Conservation (phyloP, 2,113 vertebrate species). For the Setophaga kirtlandii region DNA sequence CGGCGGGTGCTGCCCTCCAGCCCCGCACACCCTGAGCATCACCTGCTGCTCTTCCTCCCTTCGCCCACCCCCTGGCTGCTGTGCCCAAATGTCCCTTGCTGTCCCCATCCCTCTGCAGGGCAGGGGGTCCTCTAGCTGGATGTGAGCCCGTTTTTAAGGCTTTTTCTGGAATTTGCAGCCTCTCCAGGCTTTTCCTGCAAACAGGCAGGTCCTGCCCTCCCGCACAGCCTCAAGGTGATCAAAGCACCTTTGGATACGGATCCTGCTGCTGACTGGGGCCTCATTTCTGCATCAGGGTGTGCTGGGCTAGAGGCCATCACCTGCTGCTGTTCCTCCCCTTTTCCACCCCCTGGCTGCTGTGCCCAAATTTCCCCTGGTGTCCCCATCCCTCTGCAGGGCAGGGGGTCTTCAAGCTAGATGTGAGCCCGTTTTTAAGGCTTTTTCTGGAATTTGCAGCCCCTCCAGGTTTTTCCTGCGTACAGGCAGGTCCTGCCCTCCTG, state of each 20-base stretch:
- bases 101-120: background rate
- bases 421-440: rapidly evolving
- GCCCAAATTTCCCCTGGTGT: background rate
- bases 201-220: background rate
- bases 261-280: slow-evolving; percentile 30
- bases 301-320: too few species aligned
- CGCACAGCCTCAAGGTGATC: background rate
- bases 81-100: background rate
- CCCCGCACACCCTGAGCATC: background rate
- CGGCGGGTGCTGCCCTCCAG: background rate
- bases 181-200: background rate
- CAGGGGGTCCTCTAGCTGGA: rapidly evolving
- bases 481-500: background rate
- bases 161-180: background rate
- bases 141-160: rapidly evolving
- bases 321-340: background rate
- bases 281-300: slow-evolving; percentile 31
- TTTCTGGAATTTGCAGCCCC: background rate
- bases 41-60: background rate
- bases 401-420: rapidly evolving
- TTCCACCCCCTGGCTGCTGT: rapidly evolving
- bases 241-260: background rate
- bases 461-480: background rate
- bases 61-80: rapidly evolving
- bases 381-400: rapidly evolving